Evolutionary conservation across 1,140 invertebrate species (phyloP).

Genomic region (Steinernema feltiae): DNA sequence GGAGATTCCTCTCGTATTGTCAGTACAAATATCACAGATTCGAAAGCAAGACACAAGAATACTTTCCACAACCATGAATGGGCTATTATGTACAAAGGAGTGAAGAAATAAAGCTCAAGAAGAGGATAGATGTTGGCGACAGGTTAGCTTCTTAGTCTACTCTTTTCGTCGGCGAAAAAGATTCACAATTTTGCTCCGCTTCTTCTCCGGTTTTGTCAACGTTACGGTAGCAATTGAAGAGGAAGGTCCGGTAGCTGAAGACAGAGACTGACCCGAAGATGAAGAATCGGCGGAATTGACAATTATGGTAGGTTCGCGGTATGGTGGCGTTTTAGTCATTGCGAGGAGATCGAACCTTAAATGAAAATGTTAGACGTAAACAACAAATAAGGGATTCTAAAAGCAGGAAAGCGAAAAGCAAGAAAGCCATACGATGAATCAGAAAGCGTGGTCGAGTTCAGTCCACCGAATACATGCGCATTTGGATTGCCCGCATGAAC

Average conservation of each 20-base stretch:
- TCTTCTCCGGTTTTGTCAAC: neutral
- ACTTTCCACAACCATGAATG: constrained; percentile 2
- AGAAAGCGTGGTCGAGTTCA: neutral
- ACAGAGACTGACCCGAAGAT: neutral
- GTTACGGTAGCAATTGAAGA: neutral
- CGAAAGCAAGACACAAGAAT: neutral
- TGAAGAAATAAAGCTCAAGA: neutral
- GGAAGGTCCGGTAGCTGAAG: neutral
- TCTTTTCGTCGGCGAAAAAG: neutral
- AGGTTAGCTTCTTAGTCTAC: neutral
- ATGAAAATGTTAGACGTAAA: neutral
- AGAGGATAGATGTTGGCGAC: neutral
- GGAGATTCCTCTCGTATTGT: neutral
- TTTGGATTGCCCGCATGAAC: neutral
- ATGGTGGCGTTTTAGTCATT: neutral
- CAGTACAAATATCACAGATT: constrained; percentile 2
- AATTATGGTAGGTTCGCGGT: neutral
- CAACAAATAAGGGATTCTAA: neutral
- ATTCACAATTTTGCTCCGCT: neutral
- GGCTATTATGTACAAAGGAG: neutral
- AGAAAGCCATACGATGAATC: constrained; percentile 13
- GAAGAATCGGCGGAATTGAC: neutral
- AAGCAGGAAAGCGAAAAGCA: neutral
- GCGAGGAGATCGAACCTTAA: constrained; percentile 8
- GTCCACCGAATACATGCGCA: neutral